phyloP scores from a whole-genome alignment of 2,888 invertebrate species.

The Nomada goodeniana region DNA sequence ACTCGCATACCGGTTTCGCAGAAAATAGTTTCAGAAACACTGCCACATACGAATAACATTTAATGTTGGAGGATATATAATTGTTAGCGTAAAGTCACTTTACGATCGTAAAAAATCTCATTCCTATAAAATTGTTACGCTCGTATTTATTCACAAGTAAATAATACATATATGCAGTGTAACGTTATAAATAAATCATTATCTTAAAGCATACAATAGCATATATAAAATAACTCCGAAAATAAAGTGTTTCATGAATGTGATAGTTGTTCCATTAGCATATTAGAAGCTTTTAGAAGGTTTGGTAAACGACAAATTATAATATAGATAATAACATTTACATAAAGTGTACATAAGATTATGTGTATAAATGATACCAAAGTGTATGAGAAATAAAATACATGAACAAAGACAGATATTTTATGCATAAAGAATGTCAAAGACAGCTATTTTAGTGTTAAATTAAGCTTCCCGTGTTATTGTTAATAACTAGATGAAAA shows the following conservation, averaged over 20 bases:
- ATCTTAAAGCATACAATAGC: constrained; percentile 43
- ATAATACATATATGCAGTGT: constrained; percentile 26
- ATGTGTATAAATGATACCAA: constrained; percentile 76
- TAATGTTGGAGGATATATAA: constrained; percentile 22
- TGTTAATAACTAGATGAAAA: constrained; percentile 73
- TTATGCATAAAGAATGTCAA: constrained; percentile 69
- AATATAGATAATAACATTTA: constrained; percentile 46
- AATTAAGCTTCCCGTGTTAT: constrained; percentile 77
- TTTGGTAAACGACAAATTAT: constrained; percentile 73
- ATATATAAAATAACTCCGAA: constrained; percentile 21
- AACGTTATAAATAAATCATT: constrained; percentile 40
- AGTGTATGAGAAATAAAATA: constrained; percentile 73
- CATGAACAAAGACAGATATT: constrained; percentile 74
- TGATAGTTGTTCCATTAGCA: constrained; percentile 81
- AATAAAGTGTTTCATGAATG: constrained; percentile 76
- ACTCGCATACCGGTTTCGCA: constrained; percentile 30
- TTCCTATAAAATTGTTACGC: constrained; percentile 53
- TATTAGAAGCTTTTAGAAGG: constrained; percentile 75
- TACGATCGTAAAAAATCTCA: constrained; percentile 42
- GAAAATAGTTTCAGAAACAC: constrained; percentile 56
- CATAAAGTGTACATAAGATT: constrained; percentile 61
- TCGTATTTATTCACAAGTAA: constrained; percentile 42
- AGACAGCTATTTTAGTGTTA: constrained; percentile 78
- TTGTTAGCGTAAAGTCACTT: constrained; percentile 31
- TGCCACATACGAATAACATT: constrained; percentile 39